Evolutionary conservation across 2,113 vertebrate species (phyloP).

Genomic region (Crotalus tigris): DNA sequence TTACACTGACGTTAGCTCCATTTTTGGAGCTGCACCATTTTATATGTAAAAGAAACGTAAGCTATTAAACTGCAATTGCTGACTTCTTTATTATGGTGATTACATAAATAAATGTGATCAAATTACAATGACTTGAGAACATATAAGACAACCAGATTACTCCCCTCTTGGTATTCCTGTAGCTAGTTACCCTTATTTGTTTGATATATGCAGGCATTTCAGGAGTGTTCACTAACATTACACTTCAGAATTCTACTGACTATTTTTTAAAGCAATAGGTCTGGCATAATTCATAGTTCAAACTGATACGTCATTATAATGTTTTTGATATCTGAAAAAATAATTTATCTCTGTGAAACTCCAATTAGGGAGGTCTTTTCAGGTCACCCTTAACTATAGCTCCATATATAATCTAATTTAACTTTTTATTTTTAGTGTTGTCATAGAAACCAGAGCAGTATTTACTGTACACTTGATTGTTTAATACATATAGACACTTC

Average conservation of each 20-base stretch:
- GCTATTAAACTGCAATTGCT: background rate
- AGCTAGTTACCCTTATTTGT: background rate
- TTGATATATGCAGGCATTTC: background rate
- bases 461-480: conserved; percentile 13
- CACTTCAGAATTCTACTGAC: background rate
- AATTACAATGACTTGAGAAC: background rate
- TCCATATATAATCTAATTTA: background rate
- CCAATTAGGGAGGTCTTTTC: background rate
- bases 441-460: background rate
- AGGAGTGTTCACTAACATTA: background rate
- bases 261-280: background rate
- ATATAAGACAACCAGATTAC: background rate
- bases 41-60: conserved; percentile 2
- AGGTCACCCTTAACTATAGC: background rate
- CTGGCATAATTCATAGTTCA: background rate
- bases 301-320: background rate
- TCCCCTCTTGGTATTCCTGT: background rate
- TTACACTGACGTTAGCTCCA: background rate
- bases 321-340: background rate
- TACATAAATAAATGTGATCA: background rate
- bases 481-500: conserved; percentile 33
- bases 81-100: background rate
- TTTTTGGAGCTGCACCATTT: background rate
- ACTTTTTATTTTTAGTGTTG: background rate
- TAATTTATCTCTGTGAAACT: background rate